phyloP scores from a whole-genome alignment of 2,888 invertebrate species.

The Yponomeuta malinellus region DNA sequence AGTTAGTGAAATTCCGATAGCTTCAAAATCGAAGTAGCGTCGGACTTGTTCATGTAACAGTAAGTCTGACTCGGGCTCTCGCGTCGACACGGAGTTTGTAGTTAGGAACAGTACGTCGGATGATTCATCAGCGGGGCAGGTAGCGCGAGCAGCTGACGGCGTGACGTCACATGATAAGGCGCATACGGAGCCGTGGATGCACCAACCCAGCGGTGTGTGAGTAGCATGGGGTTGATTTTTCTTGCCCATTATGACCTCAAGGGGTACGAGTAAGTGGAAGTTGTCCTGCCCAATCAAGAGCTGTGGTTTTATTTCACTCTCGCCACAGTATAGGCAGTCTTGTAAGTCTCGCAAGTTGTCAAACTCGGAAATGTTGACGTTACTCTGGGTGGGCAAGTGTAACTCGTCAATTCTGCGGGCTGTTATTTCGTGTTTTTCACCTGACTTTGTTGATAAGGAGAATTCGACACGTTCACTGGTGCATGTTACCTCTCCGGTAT shows the following conservation, averaged over 20 bases:
- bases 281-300: conserved; percentile 17
- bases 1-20: no score
- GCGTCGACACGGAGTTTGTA: no score
- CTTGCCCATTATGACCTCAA: background rate
- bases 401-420: conserved; percentile 16
- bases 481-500: background rate
- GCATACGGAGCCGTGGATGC: conserved; percentile 13
- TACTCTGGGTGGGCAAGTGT: conserved; percentile 16
- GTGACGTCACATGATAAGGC: background rate
- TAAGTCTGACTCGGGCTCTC: no score
- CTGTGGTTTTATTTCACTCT: conserved; percentile 12
- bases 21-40: no score
- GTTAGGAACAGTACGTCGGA: background rate
- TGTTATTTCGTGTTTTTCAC: background rate
- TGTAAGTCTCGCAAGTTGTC: background rate
- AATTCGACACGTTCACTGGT: background rate
- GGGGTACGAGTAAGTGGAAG: conserved; percentile 9
- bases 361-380: background rate
- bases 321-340: background rate
- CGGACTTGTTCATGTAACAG: no score
- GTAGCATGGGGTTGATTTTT: conserved; percentile 12
- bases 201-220: conserved; percentile 14
- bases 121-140: background rate
- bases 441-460: background rate
- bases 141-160: background rate